Conservation (phyloP, 2,113 vertebrate genomes). For the Phocoena sinus region DNA sequence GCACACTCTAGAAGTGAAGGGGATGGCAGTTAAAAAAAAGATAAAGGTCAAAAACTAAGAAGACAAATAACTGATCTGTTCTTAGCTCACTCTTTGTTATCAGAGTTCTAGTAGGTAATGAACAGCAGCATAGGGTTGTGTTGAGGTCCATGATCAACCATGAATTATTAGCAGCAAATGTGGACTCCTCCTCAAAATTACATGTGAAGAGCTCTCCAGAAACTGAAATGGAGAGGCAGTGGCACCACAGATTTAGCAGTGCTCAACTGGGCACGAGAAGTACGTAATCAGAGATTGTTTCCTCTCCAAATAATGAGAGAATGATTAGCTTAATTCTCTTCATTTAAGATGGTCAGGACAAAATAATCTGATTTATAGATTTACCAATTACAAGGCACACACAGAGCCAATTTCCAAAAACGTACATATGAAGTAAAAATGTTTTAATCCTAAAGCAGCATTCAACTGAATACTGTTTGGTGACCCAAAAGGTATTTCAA, state of each 20-base stretch:
- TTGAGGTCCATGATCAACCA: not conserved
- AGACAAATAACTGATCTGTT: not conserved
- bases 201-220: not conserved
- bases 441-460: not conserved
- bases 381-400: not conserved
- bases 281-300: not conserved
- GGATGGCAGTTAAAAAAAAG: not conserved
- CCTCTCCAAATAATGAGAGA: not conserved
- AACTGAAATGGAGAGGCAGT: not conserved
- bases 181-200: not conserved
- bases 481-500: not conserved
- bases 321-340: not conserved
- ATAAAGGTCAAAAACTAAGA: not conserved
- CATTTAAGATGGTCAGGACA: not conserved
- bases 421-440: not conserved
- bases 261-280: not conserved
- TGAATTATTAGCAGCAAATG: not conserved
- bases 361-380: not conserved
- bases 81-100: not conserved
- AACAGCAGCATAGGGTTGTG: not conserved
- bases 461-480: not conserved
- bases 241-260: not conserved
- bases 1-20: not conserved
- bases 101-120: not conserved
- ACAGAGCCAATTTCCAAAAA: not conserved